Evolutionary conservation across 2,797 vertebrate species (phyloP), one percentile per base, ranked within the genome.

Genomic region (Periophthalmus magnuspinnatus): DNA sequence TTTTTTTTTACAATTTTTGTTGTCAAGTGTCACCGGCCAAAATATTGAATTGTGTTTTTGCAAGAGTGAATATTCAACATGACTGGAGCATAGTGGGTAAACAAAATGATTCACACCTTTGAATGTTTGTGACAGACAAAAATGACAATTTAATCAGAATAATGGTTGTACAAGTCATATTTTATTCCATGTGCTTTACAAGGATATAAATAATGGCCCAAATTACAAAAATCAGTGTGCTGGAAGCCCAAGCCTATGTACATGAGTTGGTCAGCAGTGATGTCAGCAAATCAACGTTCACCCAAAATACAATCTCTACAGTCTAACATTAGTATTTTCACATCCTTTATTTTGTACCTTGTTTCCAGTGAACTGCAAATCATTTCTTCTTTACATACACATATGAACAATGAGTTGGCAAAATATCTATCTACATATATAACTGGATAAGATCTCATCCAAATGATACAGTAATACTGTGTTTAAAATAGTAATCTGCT

Each of bases 171-270:
- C 95, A 97, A 94, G 93, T 95, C 94, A 87, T 88, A 93, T 96
- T 98, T 98, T 98, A 98, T 98, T 98, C 93, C 93, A 93, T 98
- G 97, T 97, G 96, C 95, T 97, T 97, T 94, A 95, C 95, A 96
- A 94, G 92, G 95, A 95, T 98, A 97, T 97, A 98, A 98, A 98
- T 97, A 96, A 97, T 95, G 96, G 96, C 90, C 94, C 94, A 96
- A 96, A 95, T 95, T 98, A 98, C 95, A 97, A 98, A 98, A 97
- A 87, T 96, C 87, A 94, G 95, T 95, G 95, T 96, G 96, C 95
- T 96, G 96, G 97, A 98, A 98, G 96, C 96, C 96, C 96, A 96
- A 96, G 96, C 95, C 94, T 97, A 96, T 97, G 90, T 97, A 97
- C 96, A 97, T 88, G 87, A 91, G 91, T 97, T 94, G 94, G 91